phyloP scores from a whole-genome alignment of 2,888 invertebrate species.

The Lycia hirtaria region DNA sequence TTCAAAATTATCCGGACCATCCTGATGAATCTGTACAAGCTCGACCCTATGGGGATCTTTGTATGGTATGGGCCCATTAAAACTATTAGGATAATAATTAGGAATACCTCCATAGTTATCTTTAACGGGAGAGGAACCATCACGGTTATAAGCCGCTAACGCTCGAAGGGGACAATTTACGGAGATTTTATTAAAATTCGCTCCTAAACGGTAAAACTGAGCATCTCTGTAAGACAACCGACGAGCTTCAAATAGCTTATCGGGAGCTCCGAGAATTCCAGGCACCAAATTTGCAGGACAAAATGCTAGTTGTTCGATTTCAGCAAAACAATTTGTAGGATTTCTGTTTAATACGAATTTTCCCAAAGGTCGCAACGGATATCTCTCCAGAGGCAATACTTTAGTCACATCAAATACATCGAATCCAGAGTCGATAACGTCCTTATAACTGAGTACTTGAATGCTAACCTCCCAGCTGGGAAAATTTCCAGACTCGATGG shows the following conservation, averaged over 20 bases:
- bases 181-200: conserved; percentile 94
- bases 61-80: conserved; percentile 90
- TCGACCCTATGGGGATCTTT: conserved; percentile 81
- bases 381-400: conserved; percentile 90
- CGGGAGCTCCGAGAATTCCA: conserved; percentile 94
- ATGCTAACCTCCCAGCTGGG: conserved; percentile 92
- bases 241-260: conserved; percentile 93
- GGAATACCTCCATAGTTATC: conserved; percentile 94
- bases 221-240: conserved; percentile 94
- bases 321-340: conserved; percentile 94
- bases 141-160: conserved; percentile 90
- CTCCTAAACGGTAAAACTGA: conserved; percentile 91
- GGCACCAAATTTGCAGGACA: conserved; percentile 94
- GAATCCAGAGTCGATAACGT: conserved; percentile 90
- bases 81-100: conserved; percentile 97
- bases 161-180: conserved; percentile 94
- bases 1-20: conserved; percentile 93
- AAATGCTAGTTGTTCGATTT: conserved; percentile 95
- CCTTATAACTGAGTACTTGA: conserved; percentile 92
- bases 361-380: conserved; percentile 92
- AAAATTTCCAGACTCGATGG: conserved; percentile 89
- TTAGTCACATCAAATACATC: conserved; percentile 97
- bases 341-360: conserved; percentile 92
- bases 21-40: conserved; percentile 83
- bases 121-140: conserved; percentile 90